These are phyloP conservation scores for Denticeps clupeoides DNA, from an alignment of 2,797 vertebrate genomes.

Conservation along the genomic window DNA sequence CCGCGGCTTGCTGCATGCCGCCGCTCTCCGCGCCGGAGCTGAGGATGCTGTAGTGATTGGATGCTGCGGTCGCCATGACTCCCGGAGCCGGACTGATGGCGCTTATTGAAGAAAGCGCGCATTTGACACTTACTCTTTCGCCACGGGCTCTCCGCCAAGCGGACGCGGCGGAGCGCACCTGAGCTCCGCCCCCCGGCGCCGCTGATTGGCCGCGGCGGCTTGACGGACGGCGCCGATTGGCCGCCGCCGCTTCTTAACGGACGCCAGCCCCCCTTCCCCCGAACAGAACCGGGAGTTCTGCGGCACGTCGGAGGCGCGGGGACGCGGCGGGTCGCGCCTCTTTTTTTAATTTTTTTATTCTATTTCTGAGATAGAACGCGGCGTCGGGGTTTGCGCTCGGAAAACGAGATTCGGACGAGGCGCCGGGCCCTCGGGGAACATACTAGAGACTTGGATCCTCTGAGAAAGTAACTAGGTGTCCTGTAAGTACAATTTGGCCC, in stretches of 20 bases:
- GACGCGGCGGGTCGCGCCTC: slow-evolving; percentile 45
- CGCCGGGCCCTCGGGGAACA: too few relatives aligned
- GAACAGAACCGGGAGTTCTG: slow-evolving; percentile 50
- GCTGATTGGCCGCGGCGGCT: slow-evolving; percentile 64
- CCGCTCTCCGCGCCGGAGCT: slow-evolving; percentile 89
- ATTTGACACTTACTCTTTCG: slow-evolving; percentile 91
- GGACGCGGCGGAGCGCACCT: slow-evolving; percentile 74
- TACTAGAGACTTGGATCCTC: too few relatives aligned
- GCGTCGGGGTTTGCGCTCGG: too few relatives aligned
- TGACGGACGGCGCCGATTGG: slow-evolving; percentile 81
- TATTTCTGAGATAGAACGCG: too few relatives aligned
- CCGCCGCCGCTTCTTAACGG: slow-evolving; percentile 44
- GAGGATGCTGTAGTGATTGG: slow-evolving; percentile 95
- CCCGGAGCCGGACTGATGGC: slow-evolving; percentile 87
- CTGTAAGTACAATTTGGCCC: too few relatives aligned
- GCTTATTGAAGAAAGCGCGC: slow-evolving; percentile 81
- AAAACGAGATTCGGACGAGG: too few relatives aligned
- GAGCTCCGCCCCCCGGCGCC: slow-evolving; percentile 62
- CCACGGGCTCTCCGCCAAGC: slow-evolving; percentile 72
- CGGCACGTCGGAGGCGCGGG: slow-evolving; percentile 53
- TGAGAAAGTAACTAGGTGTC: too few relatives aligned
- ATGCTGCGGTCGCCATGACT: slow-evolving; percentile 98
- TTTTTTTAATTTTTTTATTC: background rate
- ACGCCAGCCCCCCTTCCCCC: slow-evolving; percentile 51
- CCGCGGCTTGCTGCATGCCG: slow-evolving; percentile 85